Evolutionary conservation across 1,140 invertebrate genomes (phyloP).

Genomic region (fruit fly (Drosophila melanogaster)): Release_6_plus_ISO1_MT NT_037436.4:15773001-15773500

Average conservation of each 20-base stretch:
- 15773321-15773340: constrained; percentile 59
- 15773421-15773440: constrained; percentile 49
- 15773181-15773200: constrained; percentile 67
- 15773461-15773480: constrained; percentile 50
- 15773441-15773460: constrained; percentile 43
- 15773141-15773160: constrained; percentile 29
- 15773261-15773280: constrained; percentile 40
- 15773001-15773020: constrained; percentile 51
- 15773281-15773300: constrained; percentile 30
- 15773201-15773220: constrained; percentile 78
- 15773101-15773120: constrained; percentile 49
- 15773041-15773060: constrained; percentile 45
- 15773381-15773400: constrained; percentile 27
- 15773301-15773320: constrained; percentile 32
- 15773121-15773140: constrained; percentile 62
- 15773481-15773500: constrained; percentile 38
- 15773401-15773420: constrained; percentile 67
- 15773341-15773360: constrained; percentile 69
- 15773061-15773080: not conserved
- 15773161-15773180: constrained; percentile 72
- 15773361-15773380: constrained; percentile 52
- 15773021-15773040: constrained; percentile 79
- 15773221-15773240: constrained; percentile 59
- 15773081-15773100: constrained; percentile 24
- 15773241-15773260: constrained; percentile 51